Evolutionary conservation across 2,113 vertebrate genomes (phyloP), one percentile per base, ranked within the genome.

Genomic region (Rynchops niger): DNA sequence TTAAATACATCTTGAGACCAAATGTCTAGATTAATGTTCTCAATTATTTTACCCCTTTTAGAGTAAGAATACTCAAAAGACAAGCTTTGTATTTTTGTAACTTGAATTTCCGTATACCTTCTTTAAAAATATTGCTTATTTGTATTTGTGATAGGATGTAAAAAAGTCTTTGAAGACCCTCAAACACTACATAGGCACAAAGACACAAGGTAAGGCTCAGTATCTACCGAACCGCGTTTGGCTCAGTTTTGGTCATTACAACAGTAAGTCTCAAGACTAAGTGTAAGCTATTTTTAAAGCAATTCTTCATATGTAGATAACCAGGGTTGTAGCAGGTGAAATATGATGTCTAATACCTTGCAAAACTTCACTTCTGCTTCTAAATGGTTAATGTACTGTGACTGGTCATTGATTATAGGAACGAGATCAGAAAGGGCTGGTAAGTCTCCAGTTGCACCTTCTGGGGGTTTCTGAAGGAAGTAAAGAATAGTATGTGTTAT

Each of bases 341-440:
- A 62, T 55, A 82, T 7, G 5, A 66, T 63, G 26, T 58, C 21
- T 52, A 71, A 81, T 95, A 99, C 99, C 98, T 99, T 99, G 97
- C 98, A 99, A 97, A 99, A 99, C 76, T 99, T 99, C 89, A 99
- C 99, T 97, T 99, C 99, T n/a, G 99, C 99, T 96, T 99, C 99
- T 96, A 99, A 98, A 90, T 99, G 99, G 38, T 99, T 98, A 90
- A 99, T 99, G 92, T 99, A 99, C 62, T 99, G 99, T 45, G 99
- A 98, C 79, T 99, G 99, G 93, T 99, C 99, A 84, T 98, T 96
- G 96, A 99, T 98, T 86, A 99, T 98, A 84, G 99, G 99, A 92
- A 99, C 93, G 11, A 99, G 98, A 95, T 99, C 98, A 10, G 98
- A 98, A 93, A 98, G n/a, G 9, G 94, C 86, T 67, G 98, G 96